These are phyloP conservation scores for Leptodactylus fallax DNA, from an alignment of 2,797 vertebrate species.

Conservation along the genomic window DNA sequence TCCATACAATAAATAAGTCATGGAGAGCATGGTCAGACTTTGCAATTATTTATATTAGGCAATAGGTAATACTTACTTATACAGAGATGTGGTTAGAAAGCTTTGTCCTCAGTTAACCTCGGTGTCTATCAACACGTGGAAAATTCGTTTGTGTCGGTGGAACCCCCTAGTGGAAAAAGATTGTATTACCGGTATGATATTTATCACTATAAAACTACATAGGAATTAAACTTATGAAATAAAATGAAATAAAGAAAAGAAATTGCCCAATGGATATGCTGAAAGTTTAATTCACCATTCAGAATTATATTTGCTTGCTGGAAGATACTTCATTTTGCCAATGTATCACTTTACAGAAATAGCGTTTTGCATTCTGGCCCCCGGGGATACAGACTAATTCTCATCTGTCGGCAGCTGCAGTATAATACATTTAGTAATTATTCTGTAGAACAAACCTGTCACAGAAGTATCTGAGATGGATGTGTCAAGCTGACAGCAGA, in stretches of 20 bases:
- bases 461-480: neutral
- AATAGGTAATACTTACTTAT: neutral
- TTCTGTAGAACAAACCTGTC: neutral
- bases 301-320: neutral
- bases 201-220: neutral
- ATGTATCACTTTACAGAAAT: neutral
- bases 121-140: neutral
- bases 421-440: neutral
- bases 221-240: too few relatives aligned
- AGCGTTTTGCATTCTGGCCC: neutral
- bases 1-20: neutral
- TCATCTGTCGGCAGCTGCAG: neutral
- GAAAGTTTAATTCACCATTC: neutral
- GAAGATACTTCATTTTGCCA: neutral
- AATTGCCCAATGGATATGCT: neutral
- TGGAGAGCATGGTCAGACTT: neutral
- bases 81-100: neutral
- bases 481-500: neutral
- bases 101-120: conserved; percentile 46
- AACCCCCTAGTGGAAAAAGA: conserved; percentile 47
- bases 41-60: neutral
- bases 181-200: neutral
- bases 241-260: neutral
- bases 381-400: neutral
- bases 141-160: neutral